Base-by-base conservation (phyloP, 2,888 invertebrate genomes). In the Sminthurinus aureus region DNA sequence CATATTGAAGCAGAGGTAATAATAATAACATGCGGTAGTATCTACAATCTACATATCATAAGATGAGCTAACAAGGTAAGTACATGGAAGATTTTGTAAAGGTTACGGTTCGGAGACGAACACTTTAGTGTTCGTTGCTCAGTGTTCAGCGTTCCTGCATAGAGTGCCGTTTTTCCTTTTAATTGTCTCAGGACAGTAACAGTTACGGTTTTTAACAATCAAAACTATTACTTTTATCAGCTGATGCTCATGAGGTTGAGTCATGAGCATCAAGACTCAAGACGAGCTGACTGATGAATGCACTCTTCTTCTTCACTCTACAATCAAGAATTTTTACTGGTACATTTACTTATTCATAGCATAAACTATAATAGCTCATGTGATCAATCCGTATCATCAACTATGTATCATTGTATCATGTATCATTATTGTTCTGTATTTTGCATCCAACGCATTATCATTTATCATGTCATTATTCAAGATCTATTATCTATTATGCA, bases 181-280 rank as follows among this genome's bases (percentile, higher is more conserved):
- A 69, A 67, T 79, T 71, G 79, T 79, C 38, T 38, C 69, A 79
- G 20, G 79, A 38, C 79, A 58, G 22, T 52, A 76, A 76, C 38
- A 51, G 51, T 76, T 76, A 52, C 76, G 50, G 51, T 76, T 76
- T 38, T 38, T 18, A 76, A 38, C 38, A 38, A 38, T 38, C 22
- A 50, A 76, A 76, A 76, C 76, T 76, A 76, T 76, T 76, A 76
- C 76, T 76, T 76, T 76, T 76, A 38, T 51, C 51, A 38, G n/a
- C 51, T 50, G 18, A 58, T 58, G 58, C 58, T 58, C 58, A 58
- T 58, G 58, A 58, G 15, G 58, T 13, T 38, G 22, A 26, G n/a
- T 22, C 20, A 13, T 0, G 11, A 13, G 20, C 69, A 13, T 69
- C 11, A 66, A 66, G 69, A 22, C 8, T 69, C 11, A 66, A 66